Conservation (phyloP, 2,797 vertebrate genomes). For the Hyperoplus lanceolatus region DNA sequence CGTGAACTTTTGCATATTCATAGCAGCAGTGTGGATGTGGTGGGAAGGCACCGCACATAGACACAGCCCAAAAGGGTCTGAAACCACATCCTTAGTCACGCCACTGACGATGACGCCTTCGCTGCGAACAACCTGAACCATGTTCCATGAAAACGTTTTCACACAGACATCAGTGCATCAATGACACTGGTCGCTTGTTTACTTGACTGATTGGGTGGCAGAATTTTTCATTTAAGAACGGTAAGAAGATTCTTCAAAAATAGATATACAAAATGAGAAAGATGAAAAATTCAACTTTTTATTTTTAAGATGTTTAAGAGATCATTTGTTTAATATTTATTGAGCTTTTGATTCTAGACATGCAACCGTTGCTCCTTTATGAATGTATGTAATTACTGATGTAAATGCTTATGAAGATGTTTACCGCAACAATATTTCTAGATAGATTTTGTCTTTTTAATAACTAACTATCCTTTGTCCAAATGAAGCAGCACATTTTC, state of each 20-base stretch:
- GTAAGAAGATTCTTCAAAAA: constrained; percentile 39
- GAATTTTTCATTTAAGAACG: background rate
- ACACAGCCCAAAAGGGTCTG: constrained; percentile 12
- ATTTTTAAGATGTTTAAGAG: background rate
- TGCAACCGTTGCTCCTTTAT: background rate
- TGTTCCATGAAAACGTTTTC: constrained; percentile 47
- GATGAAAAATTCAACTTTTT: rapidly evolving
- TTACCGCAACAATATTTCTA: background rate
- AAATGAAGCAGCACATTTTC: background rate
- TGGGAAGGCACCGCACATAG: constrained; percentile 46
- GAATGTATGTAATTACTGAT: background rate
- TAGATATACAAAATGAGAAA: background rate
- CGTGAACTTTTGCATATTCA: constrained; percentile 56
- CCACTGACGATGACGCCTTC: constrained; percentile 35
- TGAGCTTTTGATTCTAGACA: background rate
- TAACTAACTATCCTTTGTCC: background rate
- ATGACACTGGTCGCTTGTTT: background rate
- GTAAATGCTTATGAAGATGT: background rate
- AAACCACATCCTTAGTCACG: constrained; percentile 74
- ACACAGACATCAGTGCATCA: constrained; percentile 2
- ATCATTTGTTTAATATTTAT: background rate
- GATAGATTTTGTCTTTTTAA: background rate
- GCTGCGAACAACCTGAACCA: background rate
- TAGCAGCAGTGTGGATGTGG: constrained; percentile 53
- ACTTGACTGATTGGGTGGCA: background rate